Conservation (phyloP, 2,113 vertebrate genomes). For the Gila orcuttii region DNA sequence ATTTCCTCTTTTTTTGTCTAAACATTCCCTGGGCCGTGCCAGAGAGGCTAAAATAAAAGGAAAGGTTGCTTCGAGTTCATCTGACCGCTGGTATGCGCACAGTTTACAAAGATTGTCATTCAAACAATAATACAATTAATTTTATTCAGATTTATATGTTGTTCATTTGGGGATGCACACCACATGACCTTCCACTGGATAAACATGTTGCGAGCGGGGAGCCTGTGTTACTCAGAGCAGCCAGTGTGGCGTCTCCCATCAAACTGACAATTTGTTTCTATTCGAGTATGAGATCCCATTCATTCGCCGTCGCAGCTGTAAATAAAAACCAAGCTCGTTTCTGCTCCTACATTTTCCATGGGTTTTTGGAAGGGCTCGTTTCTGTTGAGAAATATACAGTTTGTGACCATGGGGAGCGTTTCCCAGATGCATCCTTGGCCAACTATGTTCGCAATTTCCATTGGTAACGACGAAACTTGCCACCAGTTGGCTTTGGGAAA, state of each 20-base stretch:
- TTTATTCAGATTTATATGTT: conserved; percentile 58
- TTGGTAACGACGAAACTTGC: too few species aligned
- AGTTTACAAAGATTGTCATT: conserved; percentile 62
- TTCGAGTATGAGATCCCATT: conserved; percentile 60
- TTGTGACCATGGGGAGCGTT: not conserved
- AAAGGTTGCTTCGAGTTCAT: conserved; percentile 71
- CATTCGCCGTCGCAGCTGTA: conserved; percentile 58
- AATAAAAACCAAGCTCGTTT: conserved; percentile 56
- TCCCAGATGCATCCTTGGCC: too few species aligned
- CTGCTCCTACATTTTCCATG: conserved; percentile 51
- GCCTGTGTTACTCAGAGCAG: conserved; percentile 54
- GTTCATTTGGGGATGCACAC: conserved; percentile 57
- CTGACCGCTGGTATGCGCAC: conserved; percentile 56
- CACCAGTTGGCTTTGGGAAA: too few species aligned
- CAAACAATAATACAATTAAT: conserved; percentile 61
- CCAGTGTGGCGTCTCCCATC: conserved; percentile 63
- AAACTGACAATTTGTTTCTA: conserved; percentile 66
- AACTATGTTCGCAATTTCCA: too few species aligned
- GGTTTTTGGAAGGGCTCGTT: conserved; percentile 4
- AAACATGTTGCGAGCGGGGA: conserved; percentile 62
- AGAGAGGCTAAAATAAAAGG: conserved; percentile 56
- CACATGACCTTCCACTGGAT: conserved; percentile 60
- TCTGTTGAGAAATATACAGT: conserved; percentile 50
- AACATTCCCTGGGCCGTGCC: conserved; percentile 50
- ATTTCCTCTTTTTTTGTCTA: conserved; percentile 53